Percentiles rank a stretch among this genome's conserved stretches.
Conservation (phyloP, 2,888 invertebrate species). For the Coenonympha arcania region DNA sequence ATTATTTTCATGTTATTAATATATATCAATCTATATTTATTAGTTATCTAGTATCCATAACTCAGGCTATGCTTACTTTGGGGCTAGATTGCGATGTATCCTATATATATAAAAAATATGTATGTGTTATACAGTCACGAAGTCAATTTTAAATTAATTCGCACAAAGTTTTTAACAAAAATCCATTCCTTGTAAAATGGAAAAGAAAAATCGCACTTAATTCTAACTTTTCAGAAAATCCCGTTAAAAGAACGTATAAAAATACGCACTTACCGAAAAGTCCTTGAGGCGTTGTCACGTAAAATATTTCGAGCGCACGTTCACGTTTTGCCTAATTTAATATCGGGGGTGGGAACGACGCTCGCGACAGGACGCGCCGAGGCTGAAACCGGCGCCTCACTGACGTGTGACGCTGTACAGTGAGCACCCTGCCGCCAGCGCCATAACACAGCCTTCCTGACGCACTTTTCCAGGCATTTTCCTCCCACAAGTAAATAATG, state of each 20-base stretch:
- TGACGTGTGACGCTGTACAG: slow-evolving; percentile 21
- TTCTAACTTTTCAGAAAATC: no score
- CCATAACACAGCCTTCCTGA: slow-evolving; percentile 13
- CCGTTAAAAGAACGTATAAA: no score
- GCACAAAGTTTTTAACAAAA: neutral
- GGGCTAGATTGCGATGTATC: no score
- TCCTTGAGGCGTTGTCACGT: slow-evolving; percentile 8
- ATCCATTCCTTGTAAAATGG: neutral
- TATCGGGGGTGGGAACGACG: neutral
- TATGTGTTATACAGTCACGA: no score
- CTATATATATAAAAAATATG: no score
- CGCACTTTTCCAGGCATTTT: slow-evolving; percentile 4
- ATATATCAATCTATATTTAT: no score
- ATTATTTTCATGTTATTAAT: no score
- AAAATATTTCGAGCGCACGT: slow-evolving; percentile 10
- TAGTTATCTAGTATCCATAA: no score
- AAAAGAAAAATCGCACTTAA: no score
- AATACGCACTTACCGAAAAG: slow-evolving; percentile 14
- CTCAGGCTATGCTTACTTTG: no score
- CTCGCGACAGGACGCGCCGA: slow-evolving; percentile 6
- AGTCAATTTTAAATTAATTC: neutral
- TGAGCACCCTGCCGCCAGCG: slow-evolving; percentile 11
- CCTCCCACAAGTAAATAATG: slow-evolving; percentile 1
- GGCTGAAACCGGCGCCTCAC: slow-evolving; percentile 26
- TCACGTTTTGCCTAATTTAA: slow-evolving; percentile 13